Percentiles rank a stretch among this genome's conserved stretches.
Conservation (phyloP, 2,797 vertebrate genomes). For the Sternarchorhynchus goeldii region DNA sequence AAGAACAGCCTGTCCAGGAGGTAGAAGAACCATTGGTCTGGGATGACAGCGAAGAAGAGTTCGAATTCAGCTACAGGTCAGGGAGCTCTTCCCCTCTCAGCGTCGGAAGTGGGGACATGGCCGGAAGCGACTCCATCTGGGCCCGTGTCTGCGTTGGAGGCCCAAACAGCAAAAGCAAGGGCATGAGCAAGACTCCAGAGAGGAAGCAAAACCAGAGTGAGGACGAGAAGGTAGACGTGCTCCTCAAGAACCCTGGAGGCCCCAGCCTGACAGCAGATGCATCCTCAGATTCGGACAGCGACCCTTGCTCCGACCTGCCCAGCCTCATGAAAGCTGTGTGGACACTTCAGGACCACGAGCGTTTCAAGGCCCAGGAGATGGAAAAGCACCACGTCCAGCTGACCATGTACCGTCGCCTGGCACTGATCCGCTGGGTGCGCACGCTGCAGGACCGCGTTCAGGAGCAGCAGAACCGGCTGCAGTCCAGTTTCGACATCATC, state of each 20-base stretch:
- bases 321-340: slow-evolving; percentile 84
- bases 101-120: slow-evolving; percentile 73
- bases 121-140: slow-evolving; percentile 57
- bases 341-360: slow-evolving; percentile 87
- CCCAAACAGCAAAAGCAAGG: slow-evolving; percentile 43
- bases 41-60: slow-evolving; percentile 82
- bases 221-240: slow-evolving; percentile 16
- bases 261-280: slow-evolving; percentile 43
- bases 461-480: slow-evolving; percentile 93
- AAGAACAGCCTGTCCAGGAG: slow-evolving; percentile 64
- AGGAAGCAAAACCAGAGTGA: slow-evolving; percentile 20
- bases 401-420: slow-evolving; percentile 96
- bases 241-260: slow-evolving; percentile 45
- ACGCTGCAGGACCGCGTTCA: slow-evolving; percentile 84
- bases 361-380: slow-evolving; percentile 93
- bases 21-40: slow-evolving; percentile 60
- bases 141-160: slow-evolving; percentile 70
- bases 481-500: slow-evolving; percentile 95
- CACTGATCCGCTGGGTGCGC: slow-evolving; percentile 93
- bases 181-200: not conserved
- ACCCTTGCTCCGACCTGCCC: slow-evolving; percentile 65
- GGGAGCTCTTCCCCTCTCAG: slow-evolving; percentile 82
- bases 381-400: slow-evolving; percentile 94
- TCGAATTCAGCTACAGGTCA: slow-evolving; percentile 83
- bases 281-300: slow-evolving; percentile 70